Evolutionary conservation across 2,888 invertebrate genomes (phyloP), one percentile per base, ranked within the genome.

Genomic region (Dryomyza anilis): DNA sequence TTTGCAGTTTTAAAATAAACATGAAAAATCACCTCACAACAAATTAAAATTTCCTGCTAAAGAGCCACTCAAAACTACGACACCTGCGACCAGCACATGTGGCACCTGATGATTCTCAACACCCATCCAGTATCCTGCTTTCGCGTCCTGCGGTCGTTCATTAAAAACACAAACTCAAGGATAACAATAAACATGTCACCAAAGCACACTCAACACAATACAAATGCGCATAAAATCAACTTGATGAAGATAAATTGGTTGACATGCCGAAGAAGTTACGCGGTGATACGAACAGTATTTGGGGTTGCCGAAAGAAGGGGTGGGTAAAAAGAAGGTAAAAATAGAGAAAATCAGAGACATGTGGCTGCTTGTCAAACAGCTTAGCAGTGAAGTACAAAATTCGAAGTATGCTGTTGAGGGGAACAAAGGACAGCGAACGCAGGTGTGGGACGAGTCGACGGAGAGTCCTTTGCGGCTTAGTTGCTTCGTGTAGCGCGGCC

Each of bases 191-290:
- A n/a, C n/a, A n/a, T n/a, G n/a, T n/a, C n/a, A n/a, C n/a, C n/a
- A n/a, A n/a, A n/a, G n/a, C n/a, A n/a, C 7, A 43, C 2, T 6
- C 43, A 52, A 14, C 12, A 52, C 27, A 29, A 52, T 16, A 16
- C 27, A 52, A 25, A 27, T 27, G 27, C 23, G 6, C 10, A 59
- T 25, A 59, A 27, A 30, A 45, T 27, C 21, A 29, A 19, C 14
- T 46, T 46, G 46, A 59, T 59, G 46, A 59, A 59, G 59, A 59
- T 59, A 59, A 59, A 59, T 59, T 59, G 59, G 59, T 59, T 56
- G 39, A n/a, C 39, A 14, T 7, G 39, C 2, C 3, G 39, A 7
- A 6, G 39, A 12, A 14, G 39, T 2, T 6, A n/a, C 12, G n/a
- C 12, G 39, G 39, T 39, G 39, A 39, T 2, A 39, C 14, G 39